These are phyloP conservation scores for Bombus polaris DNA, from an alignment of 1,140 invertebrate species.

Conservation along the genomic window DNA sequence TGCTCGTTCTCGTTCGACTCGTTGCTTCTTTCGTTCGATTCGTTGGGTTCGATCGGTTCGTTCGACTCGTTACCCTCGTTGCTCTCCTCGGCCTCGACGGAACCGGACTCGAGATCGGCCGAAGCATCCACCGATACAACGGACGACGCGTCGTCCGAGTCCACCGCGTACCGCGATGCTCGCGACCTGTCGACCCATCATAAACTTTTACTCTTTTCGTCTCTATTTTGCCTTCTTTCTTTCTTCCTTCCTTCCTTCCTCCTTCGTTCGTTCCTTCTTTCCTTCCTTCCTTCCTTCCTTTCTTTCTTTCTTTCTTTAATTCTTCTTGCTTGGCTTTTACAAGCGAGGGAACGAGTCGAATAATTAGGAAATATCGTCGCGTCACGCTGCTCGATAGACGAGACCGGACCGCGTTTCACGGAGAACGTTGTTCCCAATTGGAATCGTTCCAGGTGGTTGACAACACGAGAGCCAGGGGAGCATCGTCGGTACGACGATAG, in stretches of 20 bases:
- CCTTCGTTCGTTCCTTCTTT: no score
- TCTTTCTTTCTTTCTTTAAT: background rate
- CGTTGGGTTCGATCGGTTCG: slow-evolving; percentile 65
- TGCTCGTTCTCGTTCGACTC: slow-evolving; percentile 75
- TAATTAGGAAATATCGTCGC: background rate
- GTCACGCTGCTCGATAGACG: background rate
- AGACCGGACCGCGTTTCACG: slow-evolving; percentile 4
- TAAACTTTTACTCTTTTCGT: background rate
- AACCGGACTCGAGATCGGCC: slow-evolving; percentile 76
- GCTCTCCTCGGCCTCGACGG: slow-evolving; percentile 76
- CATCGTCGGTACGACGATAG: slow-evolving; percentile 17
- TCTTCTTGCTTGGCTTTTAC: no score
- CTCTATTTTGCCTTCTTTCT: no score
- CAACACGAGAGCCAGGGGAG: background rate
- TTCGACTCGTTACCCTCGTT: slow-evolving; percentile 59
- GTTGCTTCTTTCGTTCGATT: slow-evolving; percentile 67
- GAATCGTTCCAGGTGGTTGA: slow-evolving; percentile 68
- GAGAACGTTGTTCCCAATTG: slow-evolving; percentile 47
- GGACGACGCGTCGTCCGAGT: slow-evolving; percentile 79
- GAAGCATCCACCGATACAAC: slow-evolving; percentile 77
- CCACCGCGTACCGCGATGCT: slow-evolving; percentile 71
- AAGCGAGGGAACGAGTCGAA: background rate
- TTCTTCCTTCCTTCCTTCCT: background rate
- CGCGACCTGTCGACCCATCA: slow-evolving; percentile 40
- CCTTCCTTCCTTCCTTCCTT: no score